Conservation (phyloP, 1,140 invertebrate genomes). For the Nasonia longicornis region DNA sequence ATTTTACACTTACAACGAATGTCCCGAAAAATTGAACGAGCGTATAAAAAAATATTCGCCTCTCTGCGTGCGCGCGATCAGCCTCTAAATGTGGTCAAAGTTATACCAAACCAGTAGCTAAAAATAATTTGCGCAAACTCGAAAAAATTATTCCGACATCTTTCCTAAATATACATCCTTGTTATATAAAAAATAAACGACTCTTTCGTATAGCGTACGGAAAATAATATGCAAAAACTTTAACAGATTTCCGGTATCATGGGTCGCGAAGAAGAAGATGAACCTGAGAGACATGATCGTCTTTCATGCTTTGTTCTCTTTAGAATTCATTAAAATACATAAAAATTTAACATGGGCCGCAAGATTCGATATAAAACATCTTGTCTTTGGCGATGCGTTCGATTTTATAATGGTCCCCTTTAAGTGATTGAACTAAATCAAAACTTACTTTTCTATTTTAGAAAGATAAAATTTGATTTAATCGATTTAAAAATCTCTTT, state of each 20-base stretch:
- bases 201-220: slow-evolving; percentile 14
- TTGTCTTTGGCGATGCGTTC: slow-evolving; percentile 39
- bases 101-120: slow-evolving; percentile 1
- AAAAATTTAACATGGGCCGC: slow-evolving; percentile 27
- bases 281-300: slow-evolving; percentile 26
- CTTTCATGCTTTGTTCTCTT: background rate
- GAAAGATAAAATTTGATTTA: slow-evolving; percentile 27
- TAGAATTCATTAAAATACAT: slow-evolving; percentile 8
- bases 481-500: slow-evolving; percentile 25
- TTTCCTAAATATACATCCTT: background rate
- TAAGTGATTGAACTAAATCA: slow-evolving; percentile 33
- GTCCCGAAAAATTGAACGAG: slow-evolving; percentile 26
- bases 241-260: slow-evolving; percentile 16
- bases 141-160: slow-evolving; percentile 9
- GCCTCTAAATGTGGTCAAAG: slow-evolving; percentile 7
- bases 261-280: background rate
- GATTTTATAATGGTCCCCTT: slow-evolving; percentile 38
- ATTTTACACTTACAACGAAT: slow-evolving; percentile 13
- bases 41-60: slow-evolving; percentile 37
- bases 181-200: slow-evolving; percentile 40
- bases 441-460: slow-evolving; percentile 30
- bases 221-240: slow-evolving; percentile 13
- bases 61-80: background rate
- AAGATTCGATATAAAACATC: slow-evolving; percentile 37
- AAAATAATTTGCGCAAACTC: background rate